A percentile compares a stretch with the other conserved stretches of the same genome.
Conservation (phyloP, 2,888 invertebrate species). For the Pollenia amentaria region DNA sequence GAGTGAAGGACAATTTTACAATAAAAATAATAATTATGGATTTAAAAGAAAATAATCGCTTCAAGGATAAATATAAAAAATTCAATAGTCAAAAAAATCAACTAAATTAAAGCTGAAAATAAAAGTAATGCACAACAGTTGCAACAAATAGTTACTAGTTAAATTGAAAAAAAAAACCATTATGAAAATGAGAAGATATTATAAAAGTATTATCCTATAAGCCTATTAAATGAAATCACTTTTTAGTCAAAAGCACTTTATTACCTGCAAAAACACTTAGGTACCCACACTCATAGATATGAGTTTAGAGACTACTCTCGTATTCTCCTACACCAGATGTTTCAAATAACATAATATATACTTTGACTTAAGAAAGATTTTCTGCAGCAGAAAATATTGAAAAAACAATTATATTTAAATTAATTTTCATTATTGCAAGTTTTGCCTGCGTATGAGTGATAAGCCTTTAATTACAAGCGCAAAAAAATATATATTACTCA, state of each 20-base stretch:
- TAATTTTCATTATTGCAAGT: not conserved
- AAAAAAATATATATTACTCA: not conserved
- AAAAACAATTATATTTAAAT: not conserved
- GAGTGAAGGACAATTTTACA: not conserved
- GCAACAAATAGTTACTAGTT: not conserved
- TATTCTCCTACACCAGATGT: too few species aligned
- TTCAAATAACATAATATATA: too few species aligned
- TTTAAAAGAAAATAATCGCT: not conserved
- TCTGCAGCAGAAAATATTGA: too few species aligned
- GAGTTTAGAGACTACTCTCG: too few species aligned
- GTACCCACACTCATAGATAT: too few species aligned
- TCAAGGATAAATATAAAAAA: not conserved
- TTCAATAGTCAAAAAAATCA: not conserved
- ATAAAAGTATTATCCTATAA: slow-evolving; percentile 54
- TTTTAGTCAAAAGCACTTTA: not conserved
- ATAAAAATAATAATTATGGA: not conserved
- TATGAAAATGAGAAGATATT: not conserved
- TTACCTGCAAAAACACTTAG: too few species aligned
- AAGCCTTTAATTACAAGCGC: not conserved
- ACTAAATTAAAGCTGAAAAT: slow-evolving; percentile 9
- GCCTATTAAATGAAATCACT: slow-evolving; percentile 61
- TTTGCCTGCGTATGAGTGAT: not conserved
- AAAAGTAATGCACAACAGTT: slow-evolving; percentile 10
- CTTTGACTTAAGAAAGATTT: too few species aligned
- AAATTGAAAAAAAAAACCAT: not conserved